These are phyloP conservation scores for Cuculus canorus DNA, from an alignment of 2,797 vertebrate genomes.

Conservation along the genomic window DNA sequence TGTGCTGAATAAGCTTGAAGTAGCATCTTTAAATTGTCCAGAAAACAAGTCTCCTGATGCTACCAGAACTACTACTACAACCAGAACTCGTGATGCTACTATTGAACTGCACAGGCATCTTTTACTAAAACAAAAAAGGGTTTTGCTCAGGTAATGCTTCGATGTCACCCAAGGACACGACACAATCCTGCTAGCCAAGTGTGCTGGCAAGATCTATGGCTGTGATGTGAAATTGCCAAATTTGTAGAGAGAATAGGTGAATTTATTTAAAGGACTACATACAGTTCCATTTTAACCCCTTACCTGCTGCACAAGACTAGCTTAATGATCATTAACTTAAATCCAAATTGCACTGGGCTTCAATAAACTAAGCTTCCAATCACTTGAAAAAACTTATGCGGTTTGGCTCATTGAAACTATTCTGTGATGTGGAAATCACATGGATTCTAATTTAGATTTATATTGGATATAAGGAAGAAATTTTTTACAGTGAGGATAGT, in stretches of 20 bases:
- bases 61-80: too few relatives aligned
- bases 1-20: background rate
- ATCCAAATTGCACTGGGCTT: slow-evolving; percentile 34
- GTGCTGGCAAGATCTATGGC: background rate
- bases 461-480: too few relatives aligned
- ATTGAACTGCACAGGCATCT: rapidly evolving
- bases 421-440: background rate
- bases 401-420: slow-evolving; percentile 12
- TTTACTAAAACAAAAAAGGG: rapidly evolving
- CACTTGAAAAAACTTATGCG: background rate
- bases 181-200: rapidly evolving
- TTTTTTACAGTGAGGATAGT: too few relatives aligned
- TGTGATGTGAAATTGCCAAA: slow-evolving; percentile 22
- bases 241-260: slow-evolving; percentile 26
- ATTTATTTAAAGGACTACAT: background rate
- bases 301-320: slow-evolving; percentile 15
- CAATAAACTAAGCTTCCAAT: slow-evolving; percentile 11
- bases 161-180: rapidly evolving
- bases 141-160: too few relatives aligned
- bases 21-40: background rate
- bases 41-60: background rate
- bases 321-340: slow-evolving; percentile 5
- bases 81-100: background rate
- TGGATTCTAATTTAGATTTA: background rate
- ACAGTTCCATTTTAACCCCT: slow-evolving; percentile 30